phyloP scores from a whole-genome alignment of 2,113 vertebrate genomes.

The Aix galericulata region DNA sequence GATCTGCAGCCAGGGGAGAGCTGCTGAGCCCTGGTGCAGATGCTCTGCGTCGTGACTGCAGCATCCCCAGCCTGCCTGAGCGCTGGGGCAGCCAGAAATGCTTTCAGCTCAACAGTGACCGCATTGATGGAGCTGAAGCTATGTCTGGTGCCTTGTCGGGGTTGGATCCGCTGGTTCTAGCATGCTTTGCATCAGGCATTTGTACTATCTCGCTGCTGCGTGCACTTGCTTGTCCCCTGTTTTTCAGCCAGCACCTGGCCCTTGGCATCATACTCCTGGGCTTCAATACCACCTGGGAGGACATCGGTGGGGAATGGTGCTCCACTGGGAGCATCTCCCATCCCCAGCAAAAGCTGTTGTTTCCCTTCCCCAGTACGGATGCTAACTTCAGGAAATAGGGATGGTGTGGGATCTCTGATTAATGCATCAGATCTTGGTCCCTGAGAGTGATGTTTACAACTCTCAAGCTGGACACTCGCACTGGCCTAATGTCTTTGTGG shows the following conservation, averaged over 20 bases:
- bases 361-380: background rate
- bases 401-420: background rate
- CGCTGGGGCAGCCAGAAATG: background rate
- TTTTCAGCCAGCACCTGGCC: background rate
- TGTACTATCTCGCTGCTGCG: background rate
- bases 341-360: background rate
- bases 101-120: background rate
- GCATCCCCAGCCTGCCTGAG: background rate
- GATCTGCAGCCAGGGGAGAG: background rate
- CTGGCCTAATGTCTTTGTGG: constrained; percentile 15
- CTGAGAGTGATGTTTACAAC: background rate
- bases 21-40: background rate
- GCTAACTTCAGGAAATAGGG: background rate
- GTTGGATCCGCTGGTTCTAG: background rate
- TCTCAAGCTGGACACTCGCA: constrained; percentile 5
- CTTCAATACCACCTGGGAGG: fast-evolving
- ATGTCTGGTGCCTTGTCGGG: background rate
- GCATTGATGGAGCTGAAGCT: background rate
- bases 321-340: background rate
- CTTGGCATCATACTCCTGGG: background rate
- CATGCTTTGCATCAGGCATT: fast-evolving
- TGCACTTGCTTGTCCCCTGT: background rate
- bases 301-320: background rate
- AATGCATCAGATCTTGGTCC: background rate
- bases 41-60: background rate